These are phyloP conservation scores for Chinchilla lanigera DNA, from an alignment of 2,113 vertebrate genomes.

Conservation along the genomic window DNA sequence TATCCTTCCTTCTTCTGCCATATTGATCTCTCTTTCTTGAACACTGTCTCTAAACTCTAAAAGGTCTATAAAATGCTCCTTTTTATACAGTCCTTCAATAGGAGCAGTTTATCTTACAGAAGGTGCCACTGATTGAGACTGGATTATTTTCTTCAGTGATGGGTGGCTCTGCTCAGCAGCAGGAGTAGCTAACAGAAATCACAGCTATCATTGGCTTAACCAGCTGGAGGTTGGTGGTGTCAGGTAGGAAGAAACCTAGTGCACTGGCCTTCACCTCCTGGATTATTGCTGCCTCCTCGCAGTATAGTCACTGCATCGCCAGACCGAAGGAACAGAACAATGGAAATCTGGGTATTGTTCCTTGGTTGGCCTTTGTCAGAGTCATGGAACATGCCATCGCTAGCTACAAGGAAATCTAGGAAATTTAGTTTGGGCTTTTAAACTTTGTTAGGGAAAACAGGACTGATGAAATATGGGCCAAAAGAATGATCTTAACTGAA, in stretches of 20 bases:
- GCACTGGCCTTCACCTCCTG: not conserved
- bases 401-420: not conserved
- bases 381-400: not conserved
- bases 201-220: not conserved
- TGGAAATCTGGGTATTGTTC: not conserved
- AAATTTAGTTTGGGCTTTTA: not conserved
- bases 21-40: conserved; percentile 57
- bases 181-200: not conserved
- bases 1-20: not conserved
- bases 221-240: no score
- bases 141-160: not conserved
- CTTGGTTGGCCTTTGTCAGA: not conserved
- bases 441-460: not conserved
- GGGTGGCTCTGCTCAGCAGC: not conserved
- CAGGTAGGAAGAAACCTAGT: not conserved
- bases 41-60: conserved; percentile 47
- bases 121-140: not conserved
- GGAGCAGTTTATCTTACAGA: not conserved
- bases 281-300: not conserved
- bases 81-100: conserved; percentile 43
- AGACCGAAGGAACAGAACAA: not conserved
- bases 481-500: not conserved
- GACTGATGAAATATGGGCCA: not conserved
- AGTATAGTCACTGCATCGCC: not conserved
- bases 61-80: conserved; percentile 42